A percentile compares a stretch with the other conserved stretches of the same genome.
phyloP scores from a whole-genome alignment of 2,113 vertebrate species.

The Struthidea cinerea region DNA sequence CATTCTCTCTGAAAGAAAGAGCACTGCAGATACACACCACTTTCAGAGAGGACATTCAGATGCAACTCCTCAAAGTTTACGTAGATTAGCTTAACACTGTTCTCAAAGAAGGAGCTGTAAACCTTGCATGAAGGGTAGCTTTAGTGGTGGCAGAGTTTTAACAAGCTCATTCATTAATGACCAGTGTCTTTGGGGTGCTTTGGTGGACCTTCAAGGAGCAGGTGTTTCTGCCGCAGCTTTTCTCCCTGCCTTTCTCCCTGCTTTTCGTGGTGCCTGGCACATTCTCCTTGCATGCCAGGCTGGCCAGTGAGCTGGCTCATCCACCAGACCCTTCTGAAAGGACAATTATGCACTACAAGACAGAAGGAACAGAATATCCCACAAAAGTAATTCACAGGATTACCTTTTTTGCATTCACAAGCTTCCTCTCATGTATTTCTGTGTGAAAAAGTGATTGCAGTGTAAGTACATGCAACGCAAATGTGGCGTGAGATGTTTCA shows the following conservation, averaged over 20 bases:
- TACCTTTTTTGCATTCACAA: neutral
- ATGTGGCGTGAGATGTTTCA: accelerated
- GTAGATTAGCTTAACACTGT: conserved; percentile 17
- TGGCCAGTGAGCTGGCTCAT: neutral
- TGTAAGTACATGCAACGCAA: accelerated
- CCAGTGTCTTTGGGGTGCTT: neutral
- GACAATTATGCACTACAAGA: accelerated
- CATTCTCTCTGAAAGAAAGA: conserved; percentile 17
- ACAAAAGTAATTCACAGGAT: neutral
- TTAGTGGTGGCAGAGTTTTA: neutral
- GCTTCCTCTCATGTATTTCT: neutral
- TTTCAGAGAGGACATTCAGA: conserved; percentile 29
- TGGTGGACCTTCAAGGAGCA: conserved; percentile 19
- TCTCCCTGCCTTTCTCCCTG: neutral
- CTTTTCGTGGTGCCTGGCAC: neutral
- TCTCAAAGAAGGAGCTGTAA: conserved; percentile 27
- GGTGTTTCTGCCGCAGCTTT: neutral
- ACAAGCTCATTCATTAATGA: conserved; percentile 11
- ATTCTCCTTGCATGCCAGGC: neutral
- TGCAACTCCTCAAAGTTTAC: neutral
- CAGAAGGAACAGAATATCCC: neutral
- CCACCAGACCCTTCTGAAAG: neutral
- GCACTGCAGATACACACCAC: neutral
- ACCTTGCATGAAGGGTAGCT: neutral
- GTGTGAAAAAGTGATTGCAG: neutral